Base-by-base conservation (phyloP, 2,113 vertebrate genomes). In the Nothoprocta pentlandii region DNA sequence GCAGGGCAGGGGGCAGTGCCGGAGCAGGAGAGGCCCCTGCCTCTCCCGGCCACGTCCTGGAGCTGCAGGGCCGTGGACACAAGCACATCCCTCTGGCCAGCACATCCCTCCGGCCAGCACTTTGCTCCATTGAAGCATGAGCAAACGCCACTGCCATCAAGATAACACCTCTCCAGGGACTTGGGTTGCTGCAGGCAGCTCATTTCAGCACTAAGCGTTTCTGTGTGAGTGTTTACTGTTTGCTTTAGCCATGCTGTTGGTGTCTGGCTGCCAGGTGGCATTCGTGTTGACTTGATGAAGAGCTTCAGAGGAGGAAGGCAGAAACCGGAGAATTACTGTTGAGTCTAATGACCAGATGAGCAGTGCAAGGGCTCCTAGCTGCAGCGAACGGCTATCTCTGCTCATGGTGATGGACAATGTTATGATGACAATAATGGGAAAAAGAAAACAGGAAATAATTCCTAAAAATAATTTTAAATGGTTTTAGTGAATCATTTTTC, bases 311-410 rank as follows among this genome's bases (percentile, higher is more conserved):
- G 39, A n/a, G 28, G 42, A 62, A 70, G 59, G 25, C 30, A 53
- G 62, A 46, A 47, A 34, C 15, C 9, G 41, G 47, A 58, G 28
- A 26, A 4, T 5, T 39, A 22, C 6, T 28, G 54, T 23, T 21
- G 15, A 6, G 6, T 23, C 1, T 1, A 44, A 1, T 2, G 5
- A 13, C 32, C 20, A 42, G 53, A 23, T 4, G 14, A 32, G 44
- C 15, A 47, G 20, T 30, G 15, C 30, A 28, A 16, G 28, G 42
- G 20, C 44, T 61, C 36, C 14, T 8, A 2, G 46, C 39, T 41
- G n/a, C 12, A n/a, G 41, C 3, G 13, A n/a, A 49, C 3, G 13
- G 23, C 30, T 71, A 0, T 25, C 6, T 25, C 34, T 78, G 42
- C 64, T 77, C 23, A 25, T 0, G 0, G 23, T 6, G 6, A 47